Percentiles rank a stretch among this genome's conserved stretches.
Conservation (phyloP, 1,140 invertebrate genomes). For the Drosophila kikkawai region DNA sequence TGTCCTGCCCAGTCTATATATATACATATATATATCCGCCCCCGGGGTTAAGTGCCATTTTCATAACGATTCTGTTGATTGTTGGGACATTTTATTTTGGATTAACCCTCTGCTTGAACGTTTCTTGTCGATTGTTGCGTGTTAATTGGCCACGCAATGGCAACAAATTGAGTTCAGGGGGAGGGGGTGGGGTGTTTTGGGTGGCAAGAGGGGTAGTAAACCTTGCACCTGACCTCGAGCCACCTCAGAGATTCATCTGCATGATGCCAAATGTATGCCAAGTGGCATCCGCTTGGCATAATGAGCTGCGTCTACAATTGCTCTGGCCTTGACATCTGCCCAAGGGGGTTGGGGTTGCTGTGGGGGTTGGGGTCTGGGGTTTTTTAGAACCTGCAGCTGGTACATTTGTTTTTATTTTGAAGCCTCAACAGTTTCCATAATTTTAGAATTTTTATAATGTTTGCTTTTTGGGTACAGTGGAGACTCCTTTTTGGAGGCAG, state of each 20-base stretch:
- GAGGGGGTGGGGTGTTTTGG: fast-evolving
- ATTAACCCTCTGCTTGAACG: slow-evolving; percentile 5
- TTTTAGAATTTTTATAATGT: slow-evolving; percentile 62
- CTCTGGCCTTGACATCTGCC: slow-evolving; percentile 64
- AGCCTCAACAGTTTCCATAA: slow-evolving; percentile 55
- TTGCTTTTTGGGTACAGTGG: slow-evolving; percentile 8
- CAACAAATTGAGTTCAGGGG: slow-evolving; percentile 72
- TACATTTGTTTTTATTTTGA: slow-evolving; percentile 61
- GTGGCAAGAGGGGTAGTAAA: background rate
- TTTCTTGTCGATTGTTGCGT: slow-evolving; percentile 63
- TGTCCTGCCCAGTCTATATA: slow-evolving; percentile 17
- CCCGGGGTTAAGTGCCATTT: slow-evolving; percentile 28
- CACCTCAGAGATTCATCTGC: slow-evolving; percentile 43
- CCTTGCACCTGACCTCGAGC: slow-evolving; percentile 54
- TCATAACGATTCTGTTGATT: slow-evolving; percentile 34
- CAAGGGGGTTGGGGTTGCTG: background rate
- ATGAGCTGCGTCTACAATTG: slow-evolving; percentile 75
- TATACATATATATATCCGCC: background rate
- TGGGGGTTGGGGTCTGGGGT: background rate
- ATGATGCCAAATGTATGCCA: slow-evolving; percentile 72
- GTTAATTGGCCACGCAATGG: slow-evolving; percentile 80
- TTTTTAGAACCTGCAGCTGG: background rate
- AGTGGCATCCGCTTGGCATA: slow-evolving; percentile 78
- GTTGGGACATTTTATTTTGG: slow-evolving; percentile 32
- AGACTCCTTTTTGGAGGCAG: background rate